Evolutionary conservation across 1,140 invertebrate genomes (phyloP).

Genomic region (Diachasmimorpha longicaudata): DNA sequence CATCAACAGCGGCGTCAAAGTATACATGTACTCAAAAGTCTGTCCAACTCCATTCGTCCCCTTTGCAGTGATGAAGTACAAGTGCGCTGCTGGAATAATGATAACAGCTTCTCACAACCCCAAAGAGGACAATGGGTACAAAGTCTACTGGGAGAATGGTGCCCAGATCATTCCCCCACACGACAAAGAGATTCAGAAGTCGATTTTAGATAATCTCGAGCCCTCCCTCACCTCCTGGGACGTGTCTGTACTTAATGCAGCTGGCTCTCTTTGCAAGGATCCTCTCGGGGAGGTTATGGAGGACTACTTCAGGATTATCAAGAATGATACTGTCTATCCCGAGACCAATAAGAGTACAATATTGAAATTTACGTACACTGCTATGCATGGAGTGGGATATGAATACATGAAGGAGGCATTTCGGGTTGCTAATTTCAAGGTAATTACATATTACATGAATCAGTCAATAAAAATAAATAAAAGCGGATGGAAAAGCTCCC

Average conservation of each 20-base stretch:
- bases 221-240: slow-evolving; percentile 76
- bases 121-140: slow-evolving; percentile 99
- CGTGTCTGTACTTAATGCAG: slow-evolving; percentile 55
- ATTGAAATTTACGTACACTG: slow-evolving; percentile 86
- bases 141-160: slow-evolving; percentile 96
- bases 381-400: slow-evolving; percentile 98
- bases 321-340: slow-evolving; percentile 62
- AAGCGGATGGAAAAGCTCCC: no score
- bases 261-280: slow-evolving; percentile 62
- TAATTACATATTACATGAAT: slow-evolving; percentile 47
- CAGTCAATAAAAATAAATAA: no score
- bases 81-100: slow-evolving; percentile 87
- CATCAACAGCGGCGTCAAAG: slow-evolving; percentile 75
- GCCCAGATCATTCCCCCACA: slow-evolving; percentile 95
- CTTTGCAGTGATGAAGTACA: slow-evolving; percentile 75
- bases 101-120: slow-evolving; percentile 99
- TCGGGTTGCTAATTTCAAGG: slow-evolving; percentile 75
- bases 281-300: slow-evolving; percentile 68
- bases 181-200: slow-evolving; percentile 85
- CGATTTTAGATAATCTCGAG: slow-evolving; percentile 80
- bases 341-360: slow-evolving; percentile 68
- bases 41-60: slow-evolving; percentile 95
- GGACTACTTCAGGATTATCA: slow-evolving; percentile 72
- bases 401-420: slow-evolving; percentile 80
- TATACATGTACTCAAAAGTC: slow-evolving; percentile 82